phyloP scores from a whole-genome alignment of 1,140 invertebrate species.

The Archegozetes longisetosus region DNA sequence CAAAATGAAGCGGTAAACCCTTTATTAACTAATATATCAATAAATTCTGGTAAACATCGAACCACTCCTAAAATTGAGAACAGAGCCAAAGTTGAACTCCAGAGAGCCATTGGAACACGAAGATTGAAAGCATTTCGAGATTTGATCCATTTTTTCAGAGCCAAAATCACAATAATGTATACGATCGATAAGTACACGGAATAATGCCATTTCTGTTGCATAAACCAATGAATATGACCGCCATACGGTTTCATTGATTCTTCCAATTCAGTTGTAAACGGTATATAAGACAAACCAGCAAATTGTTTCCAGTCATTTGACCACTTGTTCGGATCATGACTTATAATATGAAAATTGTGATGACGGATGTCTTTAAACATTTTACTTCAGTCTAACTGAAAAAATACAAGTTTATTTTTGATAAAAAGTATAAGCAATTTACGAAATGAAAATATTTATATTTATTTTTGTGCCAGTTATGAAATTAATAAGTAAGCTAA shows the following conservation, averaged over 20 bases:
- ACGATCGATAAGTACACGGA: conserved; percentile 1
- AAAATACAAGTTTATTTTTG: too few species aligned
- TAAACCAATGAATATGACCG: conserved; percentile 64
- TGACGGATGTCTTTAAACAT: background rate
- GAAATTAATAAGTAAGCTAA: too few species aligned
- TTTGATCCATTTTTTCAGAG: conserved; percentile 27
- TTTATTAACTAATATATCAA: conserved; percentile 1
- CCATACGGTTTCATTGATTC: background rate
- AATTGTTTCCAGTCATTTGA: background rate
- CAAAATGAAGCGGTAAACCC: conserved; percentile 6
- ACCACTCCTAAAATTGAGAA: conserved; percentile 8
- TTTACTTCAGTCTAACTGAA: too few species aligned
- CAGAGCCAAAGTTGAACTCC: conserved; percentile 3
- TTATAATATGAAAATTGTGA: background rate
- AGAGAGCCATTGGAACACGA: background rate
- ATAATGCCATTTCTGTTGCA: conserved; percentile 14
- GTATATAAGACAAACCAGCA: background rate
- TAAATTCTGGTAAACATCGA: conserved; percentile 15
- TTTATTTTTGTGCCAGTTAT: too few species aligned
- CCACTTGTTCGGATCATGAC: background rate
- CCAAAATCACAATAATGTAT: background rate
- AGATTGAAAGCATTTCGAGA: conserved; percentile 1
- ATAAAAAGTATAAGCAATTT: too few species aligned
- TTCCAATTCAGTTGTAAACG: background rate
- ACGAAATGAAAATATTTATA: too few species aligned